These are phyloP conservation scores for Drosophila yakuba DNA, from an alignment of 1,140 invertebrate genomes.

Conservation along the genomic window DNA sequence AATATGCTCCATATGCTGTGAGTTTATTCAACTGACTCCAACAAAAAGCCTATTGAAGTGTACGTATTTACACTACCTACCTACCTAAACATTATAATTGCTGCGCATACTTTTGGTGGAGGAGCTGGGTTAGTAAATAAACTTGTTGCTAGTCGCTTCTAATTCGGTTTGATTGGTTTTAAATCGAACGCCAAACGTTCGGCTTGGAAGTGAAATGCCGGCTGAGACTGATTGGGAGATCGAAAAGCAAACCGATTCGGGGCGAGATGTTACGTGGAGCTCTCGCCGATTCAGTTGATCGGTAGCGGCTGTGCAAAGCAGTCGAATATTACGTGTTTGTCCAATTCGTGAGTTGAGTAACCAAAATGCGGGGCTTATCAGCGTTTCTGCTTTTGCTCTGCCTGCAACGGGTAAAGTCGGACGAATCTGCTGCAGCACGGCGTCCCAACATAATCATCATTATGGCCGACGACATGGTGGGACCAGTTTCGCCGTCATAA, in stretches of 20 bases:
- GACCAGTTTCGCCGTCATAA: conserved; percentile 27
- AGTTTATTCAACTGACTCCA: conserved; percentile 13
- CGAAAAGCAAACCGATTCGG: conserved; percentile 17
- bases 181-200: conserved; percentile 6
- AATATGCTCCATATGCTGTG: background rate
- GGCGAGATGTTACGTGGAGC: conserved; percentile 39
- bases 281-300: conserved; percentile 31
- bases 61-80: conserved; percentile 11
- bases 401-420: conserved; percentile 35
- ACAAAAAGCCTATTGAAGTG: background rate
- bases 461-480: conserved; percentile 87
- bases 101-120: conserved; percentile 4
- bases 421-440: conserved; percentile 39
- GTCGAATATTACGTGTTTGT: conserved; percentile 3
- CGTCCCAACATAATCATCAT: conserved; percentile 87
- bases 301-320: conserved; percentile 18
- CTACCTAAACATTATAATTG: conserved; percentile 20
- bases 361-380: conserved; percentile 66
- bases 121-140: background rate
- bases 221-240: conserved; percentile 13
- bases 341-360: conserved; percentile 30
- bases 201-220: conserved; percentile 10
- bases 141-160: conserved; percentile 8
- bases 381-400: conserved; percentile 53
- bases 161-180: conserved; percentile 21